phyloP scores from a whole-genome alignment of 2,888 invertebrate genomes.

The Aleiodes alternator region DNA sequence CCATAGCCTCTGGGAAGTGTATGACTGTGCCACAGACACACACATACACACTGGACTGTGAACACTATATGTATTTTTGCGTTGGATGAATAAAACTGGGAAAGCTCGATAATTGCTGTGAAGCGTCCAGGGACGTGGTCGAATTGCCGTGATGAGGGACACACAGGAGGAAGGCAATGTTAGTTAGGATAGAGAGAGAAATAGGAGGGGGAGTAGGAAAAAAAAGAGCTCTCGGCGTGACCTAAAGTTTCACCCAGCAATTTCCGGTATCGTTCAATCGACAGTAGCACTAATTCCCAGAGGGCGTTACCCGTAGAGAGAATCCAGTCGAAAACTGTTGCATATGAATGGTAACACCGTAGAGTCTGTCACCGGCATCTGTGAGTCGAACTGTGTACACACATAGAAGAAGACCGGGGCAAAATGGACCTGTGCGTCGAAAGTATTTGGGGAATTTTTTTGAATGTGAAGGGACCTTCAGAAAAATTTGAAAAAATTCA shows the following conservation, averaged over 20 bases:
- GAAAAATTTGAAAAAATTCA: too few species aligned
- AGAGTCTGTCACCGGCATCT: constrained; percentile 25
- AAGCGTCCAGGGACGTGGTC: constrained; percentile 24
- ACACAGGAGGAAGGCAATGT: constrained; percentile 7
- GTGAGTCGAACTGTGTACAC: constrained; percentile 4
- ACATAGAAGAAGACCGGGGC: neutral
- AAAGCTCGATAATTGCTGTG: constrained; percentile 47
- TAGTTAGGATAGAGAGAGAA: neutral
- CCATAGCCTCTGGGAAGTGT: constrained; percentile 10
- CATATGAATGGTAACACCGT: constrained; percentile 39
- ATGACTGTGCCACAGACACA: neutral
- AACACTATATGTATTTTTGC: constrained; percentile 29
- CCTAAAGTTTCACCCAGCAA: constrained; percentile 51
- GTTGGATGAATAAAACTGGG: constrained; percentile 40
- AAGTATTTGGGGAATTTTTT: too few species aligned
- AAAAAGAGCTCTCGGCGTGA: constrained; percentile 29
- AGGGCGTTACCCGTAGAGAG: constrained; percentile 43
- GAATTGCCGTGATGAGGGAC: constrained; percentile 26
- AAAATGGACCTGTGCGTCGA: too few species aligned
- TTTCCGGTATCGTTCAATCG: constrained; percentile 54
- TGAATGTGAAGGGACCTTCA: too few species aligned
- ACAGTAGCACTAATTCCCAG: constrained; percentile 52
- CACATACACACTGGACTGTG: neutral
- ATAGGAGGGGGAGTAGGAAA: too few species aligned
- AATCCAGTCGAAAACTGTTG: constrained; percentile 46